Conservation (phyloP, 35 echinoderm and acorn worm species). For the Amphiura filiformis region DNA sequence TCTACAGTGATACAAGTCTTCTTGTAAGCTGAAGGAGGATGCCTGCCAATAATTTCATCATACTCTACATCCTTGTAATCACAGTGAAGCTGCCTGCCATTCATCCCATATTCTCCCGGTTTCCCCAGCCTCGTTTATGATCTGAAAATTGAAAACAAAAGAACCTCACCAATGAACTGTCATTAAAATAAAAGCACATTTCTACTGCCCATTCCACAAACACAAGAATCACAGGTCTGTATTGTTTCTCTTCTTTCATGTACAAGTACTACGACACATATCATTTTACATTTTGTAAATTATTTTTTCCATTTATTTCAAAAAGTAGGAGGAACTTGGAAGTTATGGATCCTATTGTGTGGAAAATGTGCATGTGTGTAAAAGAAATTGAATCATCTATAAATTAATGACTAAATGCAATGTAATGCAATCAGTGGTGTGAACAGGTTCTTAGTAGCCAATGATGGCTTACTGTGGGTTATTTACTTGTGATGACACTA, state of each 20-base stretch:
- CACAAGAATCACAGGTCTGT: neutral
- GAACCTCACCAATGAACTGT: neutral
- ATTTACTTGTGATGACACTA: too few species aligned
- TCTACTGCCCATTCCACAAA: neutral
- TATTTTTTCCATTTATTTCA: too few species aligned
- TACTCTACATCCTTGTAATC: too few species aligned
- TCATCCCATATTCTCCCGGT: conserved; percentile 87
- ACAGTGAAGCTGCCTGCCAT: too few species aligned
- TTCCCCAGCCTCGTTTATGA: conserved; percentile 91
- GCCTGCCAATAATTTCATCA: too few species aligned
- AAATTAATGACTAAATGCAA: too few species aligned
- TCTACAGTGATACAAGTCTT: too few species aligned
- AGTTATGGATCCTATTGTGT: neutral
- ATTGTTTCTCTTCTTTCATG: neutral
- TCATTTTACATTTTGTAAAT: neutral
- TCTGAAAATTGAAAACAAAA: conserved; percentile 52
- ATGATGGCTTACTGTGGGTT: too few species aligned
- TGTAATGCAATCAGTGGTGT: too few species aligned
- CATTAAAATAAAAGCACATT: neutral
- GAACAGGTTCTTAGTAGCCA: too few species aligned
- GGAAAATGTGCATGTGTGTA: neutral
- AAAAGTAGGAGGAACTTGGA: neutral
- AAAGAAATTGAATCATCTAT: too few species aligned
- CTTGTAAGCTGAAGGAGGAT: too few species aligned
- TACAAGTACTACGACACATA: neutral